These are phyloP conservation scores for Chelonoidis abingdonii DNA, from an alignment of 2,113 vertebrate species.

Conservation along the genomic window DNA sequence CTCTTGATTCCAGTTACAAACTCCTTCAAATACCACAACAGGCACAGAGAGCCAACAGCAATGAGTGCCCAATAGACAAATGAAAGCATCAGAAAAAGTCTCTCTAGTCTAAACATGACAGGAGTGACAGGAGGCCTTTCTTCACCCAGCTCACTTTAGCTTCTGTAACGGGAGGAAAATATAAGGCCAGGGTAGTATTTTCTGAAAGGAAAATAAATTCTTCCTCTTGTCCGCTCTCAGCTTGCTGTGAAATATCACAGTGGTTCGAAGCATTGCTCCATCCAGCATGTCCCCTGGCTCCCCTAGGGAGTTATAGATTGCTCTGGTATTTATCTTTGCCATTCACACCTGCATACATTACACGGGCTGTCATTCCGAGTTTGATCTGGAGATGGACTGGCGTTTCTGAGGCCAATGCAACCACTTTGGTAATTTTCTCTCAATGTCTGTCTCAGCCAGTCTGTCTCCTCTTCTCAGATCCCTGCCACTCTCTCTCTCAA, in stretches of 20 bases:
- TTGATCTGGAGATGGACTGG: not conserved
- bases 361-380: not conserved
- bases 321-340: not conserved
- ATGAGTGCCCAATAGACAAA: rapidly evolving
- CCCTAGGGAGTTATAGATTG: not conserved
- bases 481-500: not conserved
- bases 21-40: not conserved
- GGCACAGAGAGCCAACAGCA: not conserved
- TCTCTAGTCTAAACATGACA: rapidly evolving
- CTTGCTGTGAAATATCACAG: not conserved
- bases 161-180: not conserved
- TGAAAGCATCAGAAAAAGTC: not conserved
- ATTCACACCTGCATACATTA: not conserved
- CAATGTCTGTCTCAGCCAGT: not conserved
- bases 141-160: not conserved
- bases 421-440: not conserved
- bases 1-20: rapidly evolving
- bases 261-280: not conserved
- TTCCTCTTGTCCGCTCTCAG: not conserved
- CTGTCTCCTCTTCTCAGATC: not conserved
- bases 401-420: not conserved
- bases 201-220: not conserved
- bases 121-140: no score
- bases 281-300: not conserved
- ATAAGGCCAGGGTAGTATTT: not conserved